Evolutionary conservation across 2,888 invertebrate species (phyloP), one percentile per base, ranked within the genome.

Genomic region (Cheiracanthium punctorium): DNA sequence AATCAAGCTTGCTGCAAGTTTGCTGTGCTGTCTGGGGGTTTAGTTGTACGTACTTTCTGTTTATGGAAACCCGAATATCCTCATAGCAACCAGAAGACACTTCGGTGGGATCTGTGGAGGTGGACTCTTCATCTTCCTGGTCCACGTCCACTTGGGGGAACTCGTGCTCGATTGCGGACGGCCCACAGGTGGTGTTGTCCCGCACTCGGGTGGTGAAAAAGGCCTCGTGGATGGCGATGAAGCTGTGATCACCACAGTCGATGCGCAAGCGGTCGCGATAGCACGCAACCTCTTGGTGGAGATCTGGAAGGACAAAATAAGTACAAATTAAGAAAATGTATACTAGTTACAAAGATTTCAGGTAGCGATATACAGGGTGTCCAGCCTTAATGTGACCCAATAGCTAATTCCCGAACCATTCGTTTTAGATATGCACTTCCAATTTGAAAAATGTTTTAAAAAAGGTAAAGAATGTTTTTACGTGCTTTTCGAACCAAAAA

Each of bases 181-280:
- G 58, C 64, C 33, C 77, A 65, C 86, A 86, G 69, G 86, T 86
- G 10, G 72, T 52, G 67, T 86, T 80, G 48, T 71, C 72, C 17
- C 43, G 58, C 17, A 41, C 33, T 10, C 67, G 33, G 14, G 80
- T 77, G 14, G 77, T 81, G 67, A 81, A 87, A n/a, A 76, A 73
- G 65, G 87, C 87, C 67, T 73, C 77, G 75, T 81, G 81, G 58
- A 87, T 67, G 65, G 81, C 87, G 64, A 87, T 77, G 33, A 87
- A 43, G 77, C 81, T 87, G 14, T 41, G 74, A 32, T 58, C 72
- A 12, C 81, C 77, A 52, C 87, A 87, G 64, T 77, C 52, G 29
- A 87, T 52, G 67, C 64, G 65, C 7, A 87, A 58, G n/a, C 32
- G n/a, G 30, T 87, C 77, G 28, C 41, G 58, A 32, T 77, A 81